Evolutionary conservation across 2,797 vertebrate species (phyloP).

Genomic region (Anabacerthia variegaticeps): DNA sequence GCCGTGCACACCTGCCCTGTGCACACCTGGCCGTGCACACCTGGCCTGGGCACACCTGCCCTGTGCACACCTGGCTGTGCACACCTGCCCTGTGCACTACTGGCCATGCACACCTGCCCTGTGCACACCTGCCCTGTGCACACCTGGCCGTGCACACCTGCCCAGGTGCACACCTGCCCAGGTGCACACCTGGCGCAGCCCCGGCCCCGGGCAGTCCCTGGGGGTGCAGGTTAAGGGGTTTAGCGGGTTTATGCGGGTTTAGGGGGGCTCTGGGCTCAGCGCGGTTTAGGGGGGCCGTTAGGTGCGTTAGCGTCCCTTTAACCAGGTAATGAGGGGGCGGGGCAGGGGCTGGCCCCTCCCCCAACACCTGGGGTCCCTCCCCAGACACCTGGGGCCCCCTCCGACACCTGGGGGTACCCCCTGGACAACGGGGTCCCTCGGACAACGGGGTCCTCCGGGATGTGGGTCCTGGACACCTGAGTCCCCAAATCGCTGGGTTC

Average conservation of each 20-base stretch:
- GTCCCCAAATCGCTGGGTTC: not conserved
- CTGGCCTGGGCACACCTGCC: not conserved
- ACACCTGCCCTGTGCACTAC: not conserved
- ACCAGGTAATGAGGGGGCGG: not conserved
- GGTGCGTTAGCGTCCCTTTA: constrained; percentile 23
- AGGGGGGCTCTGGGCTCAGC: constrained; percentile 18
- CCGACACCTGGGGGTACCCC: not conserved
- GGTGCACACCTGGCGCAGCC: not conserved
- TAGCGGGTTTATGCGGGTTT: constrained; percentile 16
- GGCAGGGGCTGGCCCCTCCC: not conserved
- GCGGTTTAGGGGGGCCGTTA: constrained; percentile 27
- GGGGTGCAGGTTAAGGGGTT: not conserved
- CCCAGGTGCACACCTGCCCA: too few species aligned
- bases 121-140: too few species aligned
- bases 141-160: not conserved
- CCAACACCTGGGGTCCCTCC: not conserved
- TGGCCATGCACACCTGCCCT: not conserved
- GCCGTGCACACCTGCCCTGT: not conserved
- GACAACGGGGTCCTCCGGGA: not conserved
- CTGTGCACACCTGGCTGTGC: not conserved
- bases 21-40: not conserved
- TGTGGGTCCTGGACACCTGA: not conserved
- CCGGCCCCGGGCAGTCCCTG: not conserved
- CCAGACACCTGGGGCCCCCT: not conserved
- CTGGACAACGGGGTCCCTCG: not conserved